phyloP scores from a whole-genome alignment of 2,888 invertebrate genomes.

The Cantharis lateralis region DNA sequence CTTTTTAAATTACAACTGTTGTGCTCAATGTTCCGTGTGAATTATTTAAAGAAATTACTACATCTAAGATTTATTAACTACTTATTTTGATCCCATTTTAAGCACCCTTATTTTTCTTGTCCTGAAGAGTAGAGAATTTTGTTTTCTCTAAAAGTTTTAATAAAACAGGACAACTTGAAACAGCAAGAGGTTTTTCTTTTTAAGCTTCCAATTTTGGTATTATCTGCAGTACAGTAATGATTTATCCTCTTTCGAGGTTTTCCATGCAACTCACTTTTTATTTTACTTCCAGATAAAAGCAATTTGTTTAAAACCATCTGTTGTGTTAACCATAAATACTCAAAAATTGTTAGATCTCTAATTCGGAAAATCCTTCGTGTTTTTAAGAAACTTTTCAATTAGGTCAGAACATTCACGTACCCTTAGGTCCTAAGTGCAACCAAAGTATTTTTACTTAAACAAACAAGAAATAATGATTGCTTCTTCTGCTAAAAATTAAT shows the following conservation, averaged over 20 bases:
- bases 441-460: background rate
- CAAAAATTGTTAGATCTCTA: no score
- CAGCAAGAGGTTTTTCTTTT: background rate
- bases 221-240: background rate
- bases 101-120: background rate
- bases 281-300: background rate
- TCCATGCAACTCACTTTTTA: background rate
- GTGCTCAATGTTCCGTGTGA: background rate
- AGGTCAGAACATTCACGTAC: background rate
- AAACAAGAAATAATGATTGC: background rate
- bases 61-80: slow-evolving; percentile 21
- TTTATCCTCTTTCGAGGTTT: background rate
- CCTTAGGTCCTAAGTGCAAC: background rate
- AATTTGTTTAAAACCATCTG: background rate
- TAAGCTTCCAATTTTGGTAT: background rate
- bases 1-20: slow-evolving; percentile 2
- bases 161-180: background rate
- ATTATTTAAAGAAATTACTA: slow-evolving; percentile 16
- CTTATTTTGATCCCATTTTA: slow-evolving; percentile 2
- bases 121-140: background rate
- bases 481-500: background rate
- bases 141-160: background rate
- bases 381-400: background rate
- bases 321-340: background rate
- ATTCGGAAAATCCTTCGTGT: background rate